Conservation (phyloP, 2,113 vertebrate species). For the Equus przewalskii region DNA sequence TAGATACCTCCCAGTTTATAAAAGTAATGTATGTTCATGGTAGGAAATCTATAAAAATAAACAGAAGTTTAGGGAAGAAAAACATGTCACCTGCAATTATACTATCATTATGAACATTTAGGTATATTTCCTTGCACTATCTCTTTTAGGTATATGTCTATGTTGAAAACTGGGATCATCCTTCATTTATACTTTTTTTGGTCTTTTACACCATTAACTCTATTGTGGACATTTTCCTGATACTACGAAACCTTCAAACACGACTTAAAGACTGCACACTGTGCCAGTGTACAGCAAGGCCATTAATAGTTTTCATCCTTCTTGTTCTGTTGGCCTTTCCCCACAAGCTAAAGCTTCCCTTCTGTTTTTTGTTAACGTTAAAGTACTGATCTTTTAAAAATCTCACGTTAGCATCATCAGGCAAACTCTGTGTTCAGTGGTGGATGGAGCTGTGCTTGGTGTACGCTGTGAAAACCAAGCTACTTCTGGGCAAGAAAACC, state of each 20-base stretch:
- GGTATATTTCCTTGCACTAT: neutral
- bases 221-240: neutral
- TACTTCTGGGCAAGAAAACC: neutral
- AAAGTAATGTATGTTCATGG: neutral
- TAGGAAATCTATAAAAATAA: neutral
- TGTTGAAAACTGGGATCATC: neutral
- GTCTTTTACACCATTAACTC: neutral
- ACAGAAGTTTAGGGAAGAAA: neutral
- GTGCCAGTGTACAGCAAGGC: accelerated
- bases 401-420: neutral
- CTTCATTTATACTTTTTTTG: neutral
- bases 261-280: neutral
- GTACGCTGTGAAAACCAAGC: neutral
- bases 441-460: neutral
- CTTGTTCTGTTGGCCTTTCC: neutral
- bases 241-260: neutral
- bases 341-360: neutral
- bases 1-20: neutral
- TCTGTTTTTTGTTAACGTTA: neutral
- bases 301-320: neutral
- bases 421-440: neutral
- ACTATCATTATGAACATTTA: neutral
- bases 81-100: neutral
- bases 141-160: neutral
- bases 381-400: neutral